Base-by-base conservation (phyloP, 1,140 invertebrate genomes). In the Homarus americanus region DNA sequence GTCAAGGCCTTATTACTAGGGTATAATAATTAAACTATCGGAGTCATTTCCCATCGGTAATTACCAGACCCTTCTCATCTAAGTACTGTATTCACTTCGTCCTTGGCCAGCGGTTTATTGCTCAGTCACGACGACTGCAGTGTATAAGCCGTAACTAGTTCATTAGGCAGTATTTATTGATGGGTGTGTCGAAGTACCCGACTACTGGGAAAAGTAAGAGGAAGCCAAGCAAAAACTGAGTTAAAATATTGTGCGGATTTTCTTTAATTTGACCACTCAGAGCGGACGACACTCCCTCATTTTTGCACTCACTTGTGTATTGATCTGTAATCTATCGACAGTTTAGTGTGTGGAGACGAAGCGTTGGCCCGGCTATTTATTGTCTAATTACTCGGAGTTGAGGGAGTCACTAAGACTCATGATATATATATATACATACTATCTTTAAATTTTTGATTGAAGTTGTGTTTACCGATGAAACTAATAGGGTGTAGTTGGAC, bases 211-310 rank as follows among this genome's bases (percentile, higher is more conserved):
- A 24, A 63, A 63, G n/a, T n/a, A 63, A 24, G 58, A 3, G 20
- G 72, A 40, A n/a, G 40, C 36, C 73, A 44, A 0, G 10, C 15
- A 44, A 79, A 44, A 44, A 44, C 36, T 28, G 15, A 36, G 40
- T 44, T 79, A 44, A 44, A 44, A 79, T 79, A 79, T 49, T 28
- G 76, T 44, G 38, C 76, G 40, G 76, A 79, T 44, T 79, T 79
- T 44, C 40, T 79, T 44, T 44, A 79, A 79, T 79, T 44, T 79
- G 76, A 79, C 76, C 76, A 28, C 76, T 69, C 0, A 28, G 63
- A 24, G n/a, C n/a, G 7, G 63, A 28, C n/a, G 63, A 69, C 24
- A 34, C 5, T 17, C 24, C 17, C 9, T 9, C n/a, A 69, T 69
- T 69, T 69, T 69, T 63, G 44, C 58, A 63, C 4, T 20, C 10